phyloP scores from a whole-genome alignment of 37 sponge, comb jelly and placozoan species.

The Petrosia ficiformis region DNA sequence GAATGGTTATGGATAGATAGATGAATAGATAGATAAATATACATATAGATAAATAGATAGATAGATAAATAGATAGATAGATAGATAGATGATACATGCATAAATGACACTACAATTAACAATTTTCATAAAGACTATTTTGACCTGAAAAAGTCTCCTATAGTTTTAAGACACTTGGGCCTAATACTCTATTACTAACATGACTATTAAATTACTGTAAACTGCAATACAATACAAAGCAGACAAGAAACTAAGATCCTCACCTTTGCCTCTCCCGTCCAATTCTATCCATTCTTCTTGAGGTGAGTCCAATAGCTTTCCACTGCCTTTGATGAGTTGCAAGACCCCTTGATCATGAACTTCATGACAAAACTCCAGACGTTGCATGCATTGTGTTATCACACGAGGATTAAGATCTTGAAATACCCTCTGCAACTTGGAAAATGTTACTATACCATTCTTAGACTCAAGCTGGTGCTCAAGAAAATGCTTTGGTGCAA shows the following conservation, averaged over 20 bases:
- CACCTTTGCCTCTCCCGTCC: background rate
- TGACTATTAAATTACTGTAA: too few species aligned
- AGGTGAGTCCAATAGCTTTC: background rate
- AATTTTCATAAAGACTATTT: too few species aligned
- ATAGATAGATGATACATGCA: too few species aligned
- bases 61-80: too few species aligned
- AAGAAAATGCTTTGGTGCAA: slow-evolving; percentile 25
- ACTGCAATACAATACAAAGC: background rate
- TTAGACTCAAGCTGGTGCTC: slow-evolving; percentile 2
- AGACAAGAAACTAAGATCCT: background rate
- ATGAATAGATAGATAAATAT: too few species aligned
- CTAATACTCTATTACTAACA: too few species aligned
- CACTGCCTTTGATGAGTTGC: background rate
- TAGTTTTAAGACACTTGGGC: too few species aligned
- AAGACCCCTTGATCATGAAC: slow-evolving; percentile 28
- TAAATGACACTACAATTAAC: too few species aligned
- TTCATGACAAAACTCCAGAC: slow-evolving; percentile 39
- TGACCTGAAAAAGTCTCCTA: too few species aligned
- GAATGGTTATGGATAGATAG: too few species aligned
- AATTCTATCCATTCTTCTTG: background rate
- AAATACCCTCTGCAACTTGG: slow-evolving; percentile 10
- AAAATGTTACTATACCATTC: slow-evolving; percentile 21
- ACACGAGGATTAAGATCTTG: slow-evolving; percentile 22
- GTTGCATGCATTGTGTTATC: slow-evolving; percentile 22
- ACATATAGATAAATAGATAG: too few species aligned